Evolutionary conservation across 2,113 vertebrate genomes (phyloP).

Genomic region (Prolemur simus): DNA sequence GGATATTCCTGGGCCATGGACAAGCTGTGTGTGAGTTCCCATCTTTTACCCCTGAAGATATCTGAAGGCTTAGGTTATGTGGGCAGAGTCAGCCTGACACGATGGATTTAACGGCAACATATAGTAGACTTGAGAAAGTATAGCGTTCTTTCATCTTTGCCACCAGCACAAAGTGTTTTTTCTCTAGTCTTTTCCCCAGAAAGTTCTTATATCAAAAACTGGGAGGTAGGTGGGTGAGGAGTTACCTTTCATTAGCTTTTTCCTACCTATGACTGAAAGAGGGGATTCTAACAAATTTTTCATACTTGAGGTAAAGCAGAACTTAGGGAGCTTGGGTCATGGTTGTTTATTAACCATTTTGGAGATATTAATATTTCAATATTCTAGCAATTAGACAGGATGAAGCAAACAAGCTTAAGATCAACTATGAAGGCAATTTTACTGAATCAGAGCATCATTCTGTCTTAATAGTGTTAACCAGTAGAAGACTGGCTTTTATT

Average conservation of each 20-base stretch:
- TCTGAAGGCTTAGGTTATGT: not conserved
- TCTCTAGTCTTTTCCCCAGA: not conserved
- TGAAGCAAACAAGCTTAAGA: not conserved
- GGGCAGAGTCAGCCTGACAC: not conserved
- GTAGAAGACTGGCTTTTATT: not conserved
- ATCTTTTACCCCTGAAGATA: not conserved
- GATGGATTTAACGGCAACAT: not conserved
- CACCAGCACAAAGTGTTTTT: not conserved
- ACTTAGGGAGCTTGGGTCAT: not conserved
- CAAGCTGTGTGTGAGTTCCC: not conserved
- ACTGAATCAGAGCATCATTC: not conserved
- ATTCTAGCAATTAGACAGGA: not conserved
- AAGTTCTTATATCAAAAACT: not conserved
- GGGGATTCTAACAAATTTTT: not conserved
- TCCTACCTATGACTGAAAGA: not conserved
- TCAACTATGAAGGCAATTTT: not conserved
- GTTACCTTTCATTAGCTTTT: not conserved
- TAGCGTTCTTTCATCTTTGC: not conserved
- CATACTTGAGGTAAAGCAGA: not conserved
- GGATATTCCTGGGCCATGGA: not conserved
- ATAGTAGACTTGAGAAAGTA: not conserved
- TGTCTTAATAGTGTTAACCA: not conserved
- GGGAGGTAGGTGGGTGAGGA: not conserved
- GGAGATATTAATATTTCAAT: not conserved
- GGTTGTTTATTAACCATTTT: not conserved